These are phyloP conservation scores for Pristionchus entomophagus DNA, from an alignment of 2,888 invertebrate genomes.

Conservation along the genomic window DNA sequence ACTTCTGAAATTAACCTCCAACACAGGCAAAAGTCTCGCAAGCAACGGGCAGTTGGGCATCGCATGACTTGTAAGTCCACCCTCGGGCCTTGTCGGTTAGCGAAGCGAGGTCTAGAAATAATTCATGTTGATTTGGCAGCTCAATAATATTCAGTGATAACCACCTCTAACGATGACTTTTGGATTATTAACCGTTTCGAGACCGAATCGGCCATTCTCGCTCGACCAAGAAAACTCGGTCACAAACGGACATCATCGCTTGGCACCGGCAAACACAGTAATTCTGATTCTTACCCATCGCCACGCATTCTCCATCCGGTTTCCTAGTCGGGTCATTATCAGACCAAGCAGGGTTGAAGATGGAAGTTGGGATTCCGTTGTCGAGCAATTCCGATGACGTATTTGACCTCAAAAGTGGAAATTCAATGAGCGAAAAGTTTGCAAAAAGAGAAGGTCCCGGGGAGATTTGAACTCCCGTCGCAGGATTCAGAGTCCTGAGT, in stretches of 20 bases:
- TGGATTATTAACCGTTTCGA: no score
- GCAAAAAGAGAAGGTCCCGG: not conserved
- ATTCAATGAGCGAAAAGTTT: not conserved
- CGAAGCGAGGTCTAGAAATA: no score
- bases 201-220: no score
- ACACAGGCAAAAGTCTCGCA: slow-evolving; percentile 16
- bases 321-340: not conserved
- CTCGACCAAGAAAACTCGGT: no score
- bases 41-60: not conserved
- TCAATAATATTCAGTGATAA: not conserved
- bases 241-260: no score
- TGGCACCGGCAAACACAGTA: no score
- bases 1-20: not conserved
- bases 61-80: not conserved
- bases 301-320: not conserved
- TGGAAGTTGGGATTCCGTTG: not conserved
- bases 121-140: not conserved
- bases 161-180: no score
- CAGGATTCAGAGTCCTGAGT: slow-evolving; percentile 72
- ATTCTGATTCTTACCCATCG: slow-evolving; percentile 2
- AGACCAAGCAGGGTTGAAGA: slow-evolving; percentile 19
- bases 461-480: no score
- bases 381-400: not conserved
- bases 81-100: not conserved
- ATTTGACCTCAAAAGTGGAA: not conserved